Evolutionary conservation across 2,113 vertebrate genomes (phyloP), one percentile per base, ranked within the genome.

Genomic region (Varanus salvator): DNA sequence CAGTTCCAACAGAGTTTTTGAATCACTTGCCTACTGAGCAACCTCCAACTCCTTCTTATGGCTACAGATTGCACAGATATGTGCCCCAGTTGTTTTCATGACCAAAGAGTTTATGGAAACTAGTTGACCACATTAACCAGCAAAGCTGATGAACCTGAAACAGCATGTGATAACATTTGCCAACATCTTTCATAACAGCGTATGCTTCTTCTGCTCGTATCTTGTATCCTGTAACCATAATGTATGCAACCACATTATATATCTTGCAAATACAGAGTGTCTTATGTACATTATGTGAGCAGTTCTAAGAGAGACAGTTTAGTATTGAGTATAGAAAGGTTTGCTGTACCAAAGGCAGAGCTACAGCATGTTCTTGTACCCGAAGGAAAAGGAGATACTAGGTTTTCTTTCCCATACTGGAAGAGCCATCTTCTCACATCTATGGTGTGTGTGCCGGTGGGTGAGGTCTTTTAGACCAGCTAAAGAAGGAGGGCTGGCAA

Each of bases 41-140:
- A 69, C 77, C 1, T 52, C 52, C 90, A 86, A 50, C 90, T 89
- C 89, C 87, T 91, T 87, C 81, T 3, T 34, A 4, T 29, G 60
- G 60, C 34, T 23, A 68, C 34, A 66, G n/a, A 4, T 9, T 81
- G 52, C 80, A 19, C n/a, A n/a, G 12, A 57, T 29, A 25, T 6
- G 17, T 78, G 31, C 6, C 11, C n/a, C 4, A 15, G 23, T 11
- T 68, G 75, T 9, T 38, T 80, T 80, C 19, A 19, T n/a, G 60
- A 31, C 12, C 8, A 78, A 78, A 69, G 31, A 80, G 29, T 71
- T 31, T 48, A 50, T 54, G 31, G 54, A 80, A 71, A 25, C 64
- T 23, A 14, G 83, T 66, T 71, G 83, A 44, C 64, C 50, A 14
- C 66, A 71, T 29, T 71, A 71, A 85, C 44, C 29, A 52, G 44